phyloP scores from a whole-genome alignment of 2,888 invertebrate species.

The Ectobius pallidus region DNA sequence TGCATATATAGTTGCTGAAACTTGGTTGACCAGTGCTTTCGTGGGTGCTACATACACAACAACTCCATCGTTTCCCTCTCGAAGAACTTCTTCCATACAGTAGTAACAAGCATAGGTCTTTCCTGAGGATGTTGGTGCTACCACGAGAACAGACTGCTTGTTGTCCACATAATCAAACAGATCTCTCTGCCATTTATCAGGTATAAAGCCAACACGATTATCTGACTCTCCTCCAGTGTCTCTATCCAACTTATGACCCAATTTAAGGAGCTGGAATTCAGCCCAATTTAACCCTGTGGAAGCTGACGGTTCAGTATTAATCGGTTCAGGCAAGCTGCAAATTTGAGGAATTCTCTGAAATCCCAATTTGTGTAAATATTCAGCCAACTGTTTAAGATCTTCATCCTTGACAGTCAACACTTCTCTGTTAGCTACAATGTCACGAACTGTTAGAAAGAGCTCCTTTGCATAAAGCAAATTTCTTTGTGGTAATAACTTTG shows the following conservation, averaged over 20 bases:
- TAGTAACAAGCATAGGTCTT: conserved; percentile 55
- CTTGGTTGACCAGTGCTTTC: conserved; percentile 50
- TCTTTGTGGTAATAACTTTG: neutral
- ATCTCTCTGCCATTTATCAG: conserved; percentile 52
- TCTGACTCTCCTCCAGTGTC: conserved; percentile 40
- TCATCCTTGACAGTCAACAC: neutral
- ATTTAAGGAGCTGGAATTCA: conserved; percentile 43
- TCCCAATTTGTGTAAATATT: conserved; percentile 11
- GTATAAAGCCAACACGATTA: conserved; percentile 47
- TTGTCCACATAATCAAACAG: conserved; percentile 52
- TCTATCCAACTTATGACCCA: conserved; percentile 44
- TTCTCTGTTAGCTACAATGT: neutral
- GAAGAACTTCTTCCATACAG: conserved; percentile 53
- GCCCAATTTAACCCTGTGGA: conserved; percentile 2
- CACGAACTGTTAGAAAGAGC: neutral
- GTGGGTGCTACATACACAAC: conserved; percentile 54
- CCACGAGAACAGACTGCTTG: conserved; percentile 52
- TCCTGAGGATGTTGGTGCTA: conserved; percentile 54
- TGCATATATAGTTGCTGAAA: conserved; percentile 45
- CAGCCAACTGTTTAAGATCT: neutral
- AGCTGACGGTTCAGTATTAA: neutral
- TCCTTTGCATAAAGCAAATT: conserved; percentile 23
- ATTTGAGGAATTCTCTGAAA: neutral
- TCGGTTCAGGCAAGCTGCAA: neutral
- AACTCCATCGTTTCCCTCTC: conserved; percentile 50